phyloP scores from a whole-genome alignment of 2,113 vertebrate genomes.

The Camelus bactrianus region DNA sequence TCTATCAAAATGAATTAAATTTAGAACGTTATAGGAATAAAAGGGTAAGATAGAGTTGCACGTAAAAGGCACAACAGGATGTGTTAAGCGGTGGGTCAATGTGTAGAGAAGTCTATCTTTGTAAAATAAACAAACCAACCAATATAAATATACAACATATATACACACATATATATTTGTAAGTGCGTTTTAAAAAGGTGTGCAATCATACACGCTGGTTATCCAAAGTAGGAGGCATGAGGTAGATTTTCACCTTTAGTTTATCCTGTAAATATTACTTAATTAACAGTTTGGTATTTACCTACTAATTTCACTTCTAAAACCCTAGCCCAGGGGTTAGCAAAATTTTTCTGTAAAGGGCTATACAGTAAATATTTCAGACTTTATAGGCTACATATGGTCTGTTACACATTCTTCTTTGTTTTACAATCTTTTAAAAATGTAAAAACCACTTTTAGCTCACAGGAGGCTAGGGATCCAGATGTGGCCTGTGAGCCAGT shows the following conservation, averaged over 20 bases:
- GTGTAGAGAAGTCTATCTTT: background rate
- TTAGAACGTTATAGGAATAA: slow-evolving; percentile 55
- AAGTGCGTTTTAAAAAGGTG: background rate
- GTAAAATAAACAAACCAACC: slow-evolving; percentile 7
- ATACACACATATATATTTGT: background rate
- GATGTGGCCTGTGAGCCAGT: background rate
- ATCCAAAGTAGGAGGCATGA: background rate
- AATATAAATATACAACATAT: background rate
- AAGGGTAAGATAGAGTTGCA: background rate
- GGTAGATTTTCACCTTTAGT: background rate
- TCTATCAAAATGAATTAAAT: slow-evolving; percentile 55
- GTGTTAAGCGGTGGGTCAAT: background rate
- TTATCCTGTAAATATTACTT: background rate
- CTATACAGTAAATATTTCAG: background rate
- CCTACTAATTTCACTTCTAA: slow-evolving; percentile 13
- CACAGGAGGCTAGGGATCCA: background rate
- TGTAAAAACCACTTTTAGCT: background rate
- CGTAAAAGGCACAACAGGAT: background rate
- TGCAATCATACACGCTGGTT: background rate
- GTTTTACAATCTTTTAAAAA: background rate
- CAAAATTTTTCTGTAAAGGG: slow-evolving; percentile 25
- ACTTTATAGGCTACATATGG: background rate
- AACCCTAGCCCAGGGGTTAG: background rate
- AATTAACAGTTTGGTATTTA: background rate
- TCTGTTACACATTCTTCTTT: background rate